Conservation (phyloP, 2,113 vertebrate species). For the Chaenocephalus aceratus region DNA sequence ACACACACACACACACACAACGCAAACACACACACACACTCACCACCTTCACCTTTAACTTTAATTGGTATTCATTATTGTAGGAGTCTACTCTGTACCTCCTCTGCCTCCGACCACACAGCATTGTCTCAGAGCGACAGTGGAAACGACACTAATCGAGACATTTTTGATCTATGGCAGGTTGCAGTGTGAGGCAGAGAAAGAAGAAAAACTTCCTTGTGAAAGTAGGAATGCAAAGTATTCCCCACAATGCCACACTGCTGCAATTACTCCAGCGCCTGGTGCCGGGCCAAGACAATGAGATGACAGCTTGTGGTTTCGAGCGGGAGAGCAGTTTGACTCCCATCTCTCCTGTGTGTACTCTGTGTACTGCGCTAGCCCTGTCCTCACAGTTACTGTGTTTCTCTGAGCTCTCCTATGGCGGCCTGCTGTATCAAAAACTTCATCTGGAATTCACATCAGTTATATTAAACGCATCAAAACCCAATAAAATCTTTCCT, state of each 20-base stretch:
- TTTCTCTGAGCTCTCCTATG: slow-evolving; percentile 34
- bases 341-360: slow-evolving; percentile 58
- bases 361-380: slow-evolving; percentile 28
- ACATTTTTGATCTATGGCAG: slow-evolving; percentile 75
- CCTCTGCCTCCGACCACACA: slow-evolving; percentile 14
- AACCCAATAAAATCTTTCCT: slow-evolving; percentile 21
- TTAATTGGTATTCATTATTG: slow-evolving; percentile 29
- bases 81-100: slow-evolving; percentile 13
- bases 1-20: no score
- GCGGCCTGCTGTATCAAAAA: slow-evolving; percentile 38
- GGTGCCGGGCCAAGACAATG: slow-evolving; percentile 82
- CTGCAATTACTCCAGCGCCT: slow-evolving; percentile 81
- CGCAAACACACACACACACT: not conserved
- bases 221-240: slow-evolving; percentile 83
- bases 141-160: slow-evolving; percentile 56
- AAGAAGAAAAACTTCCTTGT: slow-evolving; percentile 77
- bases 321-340: slow-evolving; percentile 61
- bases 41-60: slow-evolving; percentile 1
- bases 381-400: slow-evolving; percentile 33
- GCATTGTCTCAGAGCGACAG: slow-evolving; percentile 44
- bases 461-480: slow-evolving; percentile 41
- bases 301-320: slow-evolving; percentile 78
- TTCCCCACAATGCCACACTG: slow-evolving; percentile 83
- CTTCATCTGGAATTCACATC: slow-evolving; percentile 51
- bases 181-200: slow-evolving; percentile 68